These are phyloP conservation scores for Temnothorax nylanderi DNA, from an alignment of 1,140 invertebrate genomes.

Conservation along the genomic window DNA sequence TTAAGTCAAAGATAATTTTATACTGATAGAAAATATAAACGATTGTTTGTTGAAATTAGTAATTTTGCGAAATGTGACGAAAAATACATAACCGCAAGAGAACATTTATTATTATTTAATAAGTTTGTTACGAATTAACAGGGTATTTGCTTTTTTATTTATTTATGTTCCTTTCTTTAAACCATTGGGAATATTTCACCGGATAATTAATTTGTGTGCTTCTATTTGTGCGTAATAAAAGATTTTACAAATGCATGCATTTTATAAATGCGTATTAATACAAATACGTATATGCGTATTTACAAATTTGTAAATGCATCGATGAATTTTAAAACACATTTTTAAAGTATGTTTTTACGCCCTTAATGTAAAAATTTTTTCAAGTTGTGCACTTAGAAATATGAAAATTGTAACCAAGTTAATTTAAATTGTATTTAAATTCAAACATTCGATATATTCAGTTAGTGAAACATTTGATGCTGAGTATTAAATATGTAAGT, in stretches of 20 bases:
- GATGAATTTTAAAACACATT: conserved; percentile 8
- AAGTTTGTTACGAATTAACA: neutral
- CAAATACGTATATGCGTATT: neutral
- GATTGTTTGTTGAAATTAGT: neutral
- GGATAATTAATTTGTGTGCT: neutral
- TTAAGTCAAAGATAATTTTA: neutral
- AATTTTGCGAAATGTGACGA: neutral
- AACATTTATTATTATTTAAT: neutral
- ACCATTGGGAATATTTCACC: neutral
- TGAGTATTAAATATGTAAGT: neutral
- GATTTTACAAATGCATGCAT: neutral
- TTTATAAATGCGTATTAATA: neutral
- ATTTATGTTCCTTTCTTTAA: neutral
- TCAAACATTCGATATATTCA: neutral
- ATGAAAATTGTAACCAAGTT: neutral
- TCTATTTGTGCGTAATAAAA: neutral
- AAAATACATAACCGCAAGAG: neutral
- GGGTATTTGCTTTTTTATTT: neutral
- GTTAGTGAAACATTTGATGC: neutral
- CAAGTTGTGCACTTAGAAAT: neutral
- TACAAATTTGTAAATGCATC: neutral
- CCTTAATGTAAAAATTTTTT: neutral
- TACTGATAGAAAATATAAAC: neutral
- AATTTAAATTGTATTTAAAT: neutral
- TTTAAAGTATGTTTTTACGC: neutral